Conservation (phyloP, 2,888 invertebrate genomes). For the Drosophila yooni region DNA sequence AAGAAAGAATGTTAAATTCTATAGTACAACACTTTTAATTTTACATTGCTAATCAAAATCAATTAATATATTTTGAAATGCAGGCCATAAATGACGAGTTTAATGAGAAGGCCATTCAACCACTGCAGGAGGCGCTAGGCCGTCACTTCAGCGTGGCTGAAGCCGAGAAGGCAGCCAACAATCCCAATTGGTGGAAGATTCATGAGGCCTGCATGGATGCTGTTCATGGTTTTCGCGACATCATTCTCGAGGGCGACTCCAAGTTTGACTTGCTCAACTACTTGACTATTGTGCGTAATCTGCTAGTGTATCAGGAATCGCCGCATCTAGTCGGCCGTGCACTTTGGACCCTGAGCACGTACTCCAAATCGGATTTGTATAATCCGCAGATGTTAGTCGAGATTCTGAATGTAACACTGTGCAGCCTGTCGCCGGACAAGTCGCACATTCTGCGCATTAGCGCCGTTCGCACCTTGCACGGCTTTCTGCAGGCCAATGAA, state of each 20-base stretch:
- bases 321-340: conserved; percentile 84
- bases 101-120: conserved; percentile 86
- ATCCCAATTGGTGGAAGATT: conserved; percentile 88
- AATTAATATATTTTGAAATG: neutral
- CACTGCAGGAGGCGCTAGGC: conserved; percentile 87
- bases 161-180: conserved; percentile 85
- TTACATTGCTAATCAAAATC: neutral
- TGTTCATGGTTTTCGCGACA: conserved; percentile 86
- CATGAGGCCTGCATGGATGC: conserved; percentile 88
- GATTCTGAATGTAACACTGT: conserved; percentile 81
- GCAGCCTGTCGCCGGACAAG: conserved; percentile 82
- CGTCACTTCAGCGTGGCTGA: conserved; percentile 88
- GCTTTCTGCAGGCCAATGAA: conserved; percentile 86
- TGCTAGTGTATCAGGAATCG: conserved; percentile 82
- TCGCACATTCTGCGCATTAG: conserved; percentile 82
- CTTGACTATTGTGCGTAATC: conserved; percentile 83
- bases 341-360: conserved; percentile 84
- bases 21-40: neutral
- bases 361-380: conserved; percentile 83
- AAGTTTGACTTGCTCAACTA: conserved; percentile 84
- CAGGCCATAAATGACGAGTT: conserved; percentile 86
- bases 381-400: conserved; percentile 84
- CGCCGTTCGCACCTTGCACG: conserved; percentile 83
- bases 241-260: conserved; percentile 82
- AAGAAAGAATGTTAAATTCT: conserved; percentile 27